phyloP scores from a whole-genome alignment of 1,140 invertebrate genomes.

The Galleria mellonella region DNA sequence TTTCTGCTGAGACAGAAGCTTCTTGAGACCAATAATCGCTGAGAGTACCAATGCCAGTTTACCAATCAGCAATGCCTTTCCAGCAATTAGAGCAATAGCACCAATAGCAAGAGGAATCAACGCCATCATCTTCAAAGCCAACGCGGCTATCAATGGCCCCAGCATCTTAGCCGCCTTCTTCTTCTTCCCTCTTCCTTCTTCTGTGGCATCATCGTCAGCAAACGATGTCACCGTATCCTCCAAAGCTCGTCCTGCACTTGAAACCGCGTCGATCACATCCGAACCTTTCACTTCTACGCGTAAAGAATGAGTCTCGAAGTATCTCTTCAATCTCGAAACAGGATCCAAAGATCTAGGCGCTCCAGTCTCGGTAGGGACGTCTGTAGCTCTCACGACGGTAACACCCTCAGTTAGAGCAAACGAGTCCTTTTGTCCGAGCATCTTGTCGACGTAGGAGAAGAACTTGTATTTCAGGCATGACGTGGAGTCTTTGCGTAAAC shows the following conservation, averaged over 20 bases:
- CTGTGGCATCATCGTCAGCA: slow-evolving; percentile 74
- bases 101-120: slow-evolving; percentile 84
- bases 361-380: slow-evolving; percentile 77
- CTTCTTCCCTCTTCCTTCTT: slow-evolving; percentile 84
- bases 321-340: slow-evolving; percentile 81
- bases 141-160: slow-evolving; percentile 82
- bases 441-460: slow-evolving; percentile 88
- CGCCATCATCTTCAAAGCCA: slow-evolving; percentile 86
- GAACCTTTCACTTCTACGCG: slow-evolving; percentile 89
- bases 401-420: slow-evolving; percentile 87
- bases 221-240: slow-evolving; percentile 81
- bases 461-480: slow-evolving; percentile 89
- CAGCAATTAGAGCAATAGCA: slow-evolving; percentile 87
- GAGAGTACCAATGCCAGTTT: slow-evolving; percentile 89
- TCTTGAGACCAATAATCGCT: slow-evolving; percentile 88
- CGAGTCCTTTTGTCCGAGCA: slow-evolving; percentile 83
- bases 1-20: slow-evolving; percentile 83
- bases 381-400: slow-evolving; percentile 84
- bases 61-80: slow-evolving; percentile 87
- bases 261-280: slow-evolving; percentile 86
- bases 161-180: slow-evolving; percentile 87
- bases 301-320: slow-evolving; percentile 85
- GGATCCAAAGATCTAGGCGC: slow-evolving; percentile 83
- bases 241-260: slow-evolving; percentile 84
- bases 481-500: slow-evolving; percentile 85